Percentiles rank a stretch among this genome's conserved stretches.
These are phyloP conservation scores for Ochropacha duplaris DNA, from an alignment of 2,888 invertebrate genomes.

Conservation along the genomic window DNA sequence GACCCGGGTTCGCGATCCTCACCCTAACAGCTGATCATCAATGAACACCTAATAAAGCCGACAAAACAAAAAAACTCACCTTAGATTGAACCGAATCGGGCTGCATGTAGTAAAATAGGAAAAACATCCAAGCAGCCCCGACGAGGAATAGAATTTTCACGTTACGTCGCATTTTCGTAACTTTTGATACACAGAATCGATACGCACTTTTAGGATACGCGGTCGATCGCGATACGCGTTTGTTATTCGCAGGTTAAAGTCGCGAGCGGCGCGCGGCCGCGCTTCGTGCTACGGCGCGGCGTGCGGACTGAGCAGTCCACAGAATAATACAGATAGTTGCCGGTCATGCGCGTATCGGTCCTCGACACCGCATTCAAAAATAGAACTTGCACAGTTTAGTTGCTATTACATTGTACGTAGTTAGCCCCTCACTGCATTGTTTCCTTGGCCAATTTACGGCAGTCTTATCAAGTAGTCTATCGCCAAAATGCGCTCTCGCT, in stretches of 20 bases:
- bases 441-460: constrained; percentile 35
- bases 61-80: constrained; percentile 44
- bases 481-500: neutral
- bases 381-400: constrained; percentile 56
- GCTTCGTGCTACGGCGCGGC: constrained; percentile 45
- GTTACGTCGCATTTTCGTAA: constrained; percentile 64
- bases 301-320: constrained; percentile 61
- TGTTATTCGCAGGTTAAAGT: constrained; percentile 31
- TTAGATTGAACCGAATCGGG: constrained; percentile 66
- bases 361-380: constrained; percentile 59
- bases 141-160: constrained; percentile 71
- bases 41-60: constrained; percentile 29
- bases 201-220: constrained; percentile 26
- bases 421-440: constrained; percentile 40
- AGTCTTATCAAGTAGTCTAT: constrained; percentile 3
- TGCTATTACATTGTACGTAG: constrained; percentile 31
- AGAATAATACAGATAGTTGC: constrained; percentile 43
- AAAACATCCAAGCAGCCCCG: constrained; percentile 73
- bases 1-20: constrained; percentile 34
- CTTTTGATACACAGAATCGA: constrained; percentile 32
- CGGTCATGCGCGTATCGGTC: constrained; percentile 75
- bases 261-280: constrained; percentile 1
- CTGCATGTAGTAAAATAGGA: constrained; percentile 76
- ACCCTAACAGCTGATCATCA: constrained; percentile 57
- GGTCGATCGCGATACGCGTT: constrained; percentile 37